Conservation (phyloP, 2,888 invertebrate genomes). For the Heteromurus nitidus region DNA sequence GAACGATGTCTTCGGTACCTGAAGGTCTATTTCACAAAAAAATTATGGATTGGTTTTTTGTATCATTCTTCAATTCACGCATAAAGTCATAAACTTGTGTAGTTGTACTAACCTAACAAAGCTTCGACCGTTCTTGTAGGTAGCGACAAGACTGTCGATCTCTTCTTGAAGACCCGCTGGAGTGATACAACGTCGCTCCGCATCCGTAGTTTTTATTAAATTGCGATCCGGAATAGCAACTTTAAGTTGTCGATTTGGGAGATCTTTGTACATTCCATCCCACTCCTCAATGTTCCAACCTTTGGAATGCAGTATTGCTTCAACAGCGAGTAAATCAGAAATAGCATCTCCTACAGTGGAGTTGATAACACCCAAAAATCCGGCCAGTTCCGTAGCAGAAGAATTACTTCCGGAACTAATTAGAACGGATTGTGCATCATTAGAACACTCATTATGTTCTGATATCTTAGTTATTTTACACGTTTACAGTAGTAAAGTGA, state of each 20-base stretch:
- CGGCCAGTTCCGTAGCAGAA: slow-evolving; percentile 81
- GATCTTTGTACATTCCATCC: slow-evolving; percentile 87
- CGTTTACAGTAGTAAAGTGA: too few species aligned
- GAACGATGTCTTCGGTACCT: slow-evolving; percentile 96
- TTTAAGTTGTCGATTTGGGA: slow-evolving; percentile 92
- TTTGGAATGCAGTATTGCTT: slow-evolving; percentile 88
- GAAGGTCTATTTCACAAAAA: slow-evolving; percentile 82
- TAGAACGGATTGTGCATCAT: neutral
- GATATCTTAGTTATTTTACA: neutral
- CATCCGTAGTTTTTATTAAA: slow-evolving; percentile 89
- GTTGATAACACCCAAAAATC: slow-evolving; percentile 90
- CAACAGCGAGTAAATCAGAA: slow-evolving; percentile 95
- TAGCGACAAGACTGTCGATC: slow-evolving; percentile 84
- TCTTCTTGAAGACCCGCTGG: slow-evolving; percentile 89
- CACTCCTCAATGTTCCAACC: slow-evolving; percentile 89
- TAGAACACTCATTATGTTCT: neutral
- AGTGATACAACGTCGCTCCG: slow-evolving; percentile 86
- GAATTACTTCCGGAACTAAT: slow-evolving; percentile 74
- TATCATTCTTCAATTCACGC: neutral
- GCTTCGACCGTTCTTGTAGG: slow-evolving; percentile 84
- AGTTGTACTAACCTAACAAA: slow-evolving; percentile 90
- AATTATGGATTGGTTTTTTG: neutral
- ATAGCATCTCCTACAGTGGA: slow-evolving; percentile 98
- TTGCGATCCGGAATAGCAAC: slow-evolving; percentile 91
- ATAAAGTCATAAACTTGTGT: neutral